phyloP scores from a whole-genome alignment of 2,797 vertebrate species.

The Cuniculus paca region DNA sequence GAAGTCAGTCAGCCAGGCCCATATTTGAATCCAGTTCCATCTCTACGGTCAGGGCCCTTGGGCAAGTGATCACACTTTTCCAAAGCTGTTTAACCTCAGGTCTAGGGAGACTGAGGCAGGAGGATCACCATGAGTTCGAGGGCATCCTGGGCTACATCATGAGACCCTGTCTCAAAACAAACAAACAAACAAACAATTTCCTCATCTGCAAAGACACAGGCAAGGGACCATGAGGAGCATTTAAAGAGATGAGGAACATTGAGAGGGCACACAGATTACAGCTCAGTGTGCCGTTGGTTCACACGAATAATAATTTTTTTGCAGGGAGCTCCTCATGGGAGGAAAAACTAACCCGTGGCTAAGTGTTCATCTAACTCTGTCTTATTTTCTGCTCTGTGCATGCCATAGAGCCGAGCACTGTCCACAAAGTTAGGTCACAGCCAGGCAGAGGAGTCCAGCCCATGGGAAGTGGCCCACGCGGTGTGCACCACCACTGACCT shows the following conservation, averaged over 20 bases:
- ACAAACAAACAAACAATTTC: not conserved
- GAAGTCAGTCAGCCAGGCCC: not conserved
- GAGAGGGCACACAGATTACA: not conserved
- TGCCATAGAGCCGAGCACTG: not conserved
- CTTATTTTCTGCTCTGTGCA: not conserved
- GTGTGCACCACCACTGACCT: not conserved
- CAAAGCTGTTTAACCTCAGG: not conserved
- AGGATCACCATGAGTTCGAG: not conserved
- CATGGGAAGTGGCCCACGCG: too few species aligned
- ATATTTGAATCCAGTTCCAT: not conserved
- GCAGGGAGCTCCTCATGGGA: not conserved
- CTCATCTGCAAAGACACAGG: not conserved
- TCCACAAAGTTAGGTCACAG: not conserved
- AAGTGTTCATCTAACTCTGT: not conserved
- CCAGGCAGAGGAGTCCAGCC: not conserved
- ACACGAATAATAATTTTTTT: not conserved
- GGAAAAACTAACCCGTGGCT: not conserved
- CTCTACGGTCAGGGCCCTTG: not conserved
- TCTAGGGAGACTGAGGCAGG: not conserved
- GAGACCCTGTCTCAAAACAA: not conserved
- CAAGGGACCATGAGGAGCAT: not conserved
- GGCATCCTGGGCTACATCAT: not conserved
- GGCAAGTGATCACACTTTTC: not conserved
- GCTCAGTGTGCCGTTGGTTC: not conserved
- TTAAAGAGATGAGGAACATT: not conserved